Evolutionary conservation across 2,113 vertebrate genomes (phyloP), one percentile per base, ranked within the genome.

Genomic region (Acrocephalus arundinaceus): DNA sequence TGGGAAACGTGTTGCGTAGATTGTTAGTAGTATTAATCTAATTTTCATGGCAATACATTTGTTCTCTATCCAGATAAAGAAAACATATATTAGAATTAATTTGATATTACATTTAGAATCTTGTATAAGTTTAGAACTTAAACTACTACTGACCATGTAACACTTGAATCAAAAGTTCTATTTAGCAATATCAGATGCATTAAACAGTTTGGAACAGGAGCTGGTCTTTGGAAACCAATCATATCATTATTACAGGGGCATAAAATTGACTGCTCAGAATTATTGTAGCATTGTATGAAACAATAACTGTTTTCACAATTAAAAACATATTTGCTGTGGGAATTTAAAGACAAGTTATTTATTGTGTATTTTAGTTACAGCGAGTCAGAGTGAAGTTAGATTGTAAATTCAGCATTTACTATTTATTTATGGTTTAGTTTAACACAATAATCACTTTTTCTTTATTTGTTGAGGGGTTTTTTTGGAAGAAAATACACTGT

Each of bases 1-100:
- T 68, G 78, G 84, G 71, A 83, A 87, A 66, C 9, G 3, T 79
- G 79, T 57, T 46, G 17, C 62, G 67, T 31, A 65, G 45, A 46
- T 62, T 80, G 39, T 46, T 77, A 90, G 83, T 94, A 83, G 58
- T n/a, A 85, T 76, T 82, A 90, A 94, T 71, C 33, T 91, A 41
- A 81, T 80, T 84, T 86, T 93, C 59, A 48, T 16, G 61, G 48
- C 41, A 71, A 37, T 33, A 74, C 4, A 1, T 71, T 54, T 37
- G 21, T 28, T 87, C 43, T 71, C 22, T 51, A 11, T 30, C 48
- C 62, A 13, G 33, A 39, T 46, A 31, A 83, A 70, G 59, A 80
- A 74, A 57, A 48, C 7, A 35, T 2, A 7, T 13, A 79, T 54
- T 48, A 19, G 33, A 66, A 76, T 74, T 24, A 66, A 88, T 73